phyloP scores from a whole-genome alignment of 2,888 invertebrate genomes.

The Serrognathus titanus region DNA sequence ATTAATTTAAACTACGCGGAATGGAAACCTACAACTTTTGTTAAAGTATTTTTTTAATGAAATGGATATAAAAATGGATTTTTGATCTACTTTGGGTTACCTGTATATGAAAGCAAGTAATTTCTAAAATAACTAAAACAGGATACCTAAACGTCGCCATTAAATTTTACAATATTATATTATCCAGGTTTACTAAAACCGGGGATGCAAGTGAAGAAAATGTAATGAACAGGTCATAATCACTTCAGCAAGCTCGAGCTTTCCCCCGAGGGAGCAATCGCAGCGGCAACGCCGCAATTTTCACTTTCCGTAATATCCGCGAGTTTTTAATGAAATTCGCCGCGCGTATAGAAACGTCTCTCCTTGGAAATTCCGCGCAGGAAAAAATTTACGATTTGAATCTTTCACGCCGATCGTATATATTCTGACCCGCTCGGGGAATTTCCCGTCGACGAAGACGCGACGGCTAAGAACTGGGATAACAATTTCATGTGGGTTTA shows the following conservation, averaged over 20 bases:
- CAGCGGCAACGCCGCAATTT: not conserved
- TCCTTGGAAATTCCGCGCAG: not conserved
- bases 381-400: not conserved
- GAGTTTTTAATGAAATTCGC: not conserved
- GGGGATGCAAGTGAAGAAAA: not conserved
- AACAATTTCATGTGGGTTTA: constrained; percentile 15
- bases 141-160: too few relatives aligned
- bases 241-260: not conserved
- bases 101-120: too few relatives aligned
- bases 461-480: constrained; percentile 11
- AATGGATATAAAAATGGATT: too few relatives aligned
- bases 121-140: too few relatives aligned
- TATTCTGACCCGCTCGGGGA: not conserved
- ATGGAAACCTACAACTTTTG: too few relatives aligned
- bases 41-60: too few relatives aligned
- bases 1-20: too few relatives aligned
- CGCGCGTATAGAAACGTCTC: not conserved
- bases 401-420: not conserved
- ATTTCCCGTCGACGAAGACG: not conserved
- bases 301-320: not conserved
- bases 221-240: constrained; percentile 1
- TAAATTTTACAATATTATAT: too few relatives aligned
- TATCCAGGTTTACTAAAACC: not conserved
- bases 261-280: not conserved
- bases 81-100: too few relatives aligned